phyloP scores from a whole-genome alignment of 2,888 invertebrate species.

The Polydrusus tereticollis region DNA sequence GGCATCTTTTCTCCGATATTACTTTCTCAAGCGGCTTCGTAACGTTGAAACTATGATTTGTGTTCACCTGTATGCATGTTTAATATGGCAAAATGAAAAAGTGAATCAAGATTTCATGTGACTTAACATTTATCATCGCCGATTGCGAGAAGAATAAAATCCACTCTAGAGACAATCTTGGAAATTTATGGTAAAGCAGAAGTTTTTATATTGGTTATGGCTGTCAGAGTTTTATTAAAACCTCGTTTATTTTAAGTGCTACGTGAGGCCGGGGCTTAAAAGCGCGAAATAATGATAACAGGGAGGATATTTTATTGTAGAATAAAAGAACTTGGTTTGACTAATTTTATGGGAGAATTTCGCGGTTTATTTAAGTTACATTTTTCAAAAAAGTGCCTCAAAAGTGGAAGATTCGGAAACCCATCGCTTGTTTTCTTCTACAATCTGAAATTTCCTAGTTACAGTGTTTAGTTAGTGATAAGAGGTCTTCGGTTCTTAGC shows the following conservation, averaged over 20 bases:
- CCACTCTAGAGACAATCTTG: slow-evolving; percentile 49
- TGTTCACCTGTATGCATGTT: slow-evolving; percentile 59
- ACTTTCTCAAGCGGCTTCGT: slow-evolving; percentile 38
- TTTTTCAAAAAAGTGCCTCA: too few species aligned
- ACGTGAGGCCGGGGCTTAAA: background rate
- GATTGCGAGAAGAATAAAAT: slow-evolving; percentile 55
- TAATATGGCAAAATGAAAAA: slow-evolving; percentile 59
- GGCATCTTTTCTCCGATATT: slow-evolving; percentile 38
- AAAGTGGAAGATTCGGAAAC: too few species aligned
- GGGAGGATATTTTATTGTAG: slow-evolving; percentile 2
- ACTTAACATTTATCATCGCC: slow-evolving; percentile 55
- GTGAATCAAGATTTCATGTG: slow-evolving; percentile 55
- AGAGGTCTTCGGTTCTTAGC: too few species aligned
- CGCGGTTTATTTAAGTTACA: too few species aligned
- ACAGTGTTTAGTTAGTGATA: too few species aligned
- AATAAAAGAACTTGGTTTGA: background rate
- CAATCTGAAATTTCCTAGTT: too few species aligned
- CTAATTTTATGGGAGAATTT: background rate
- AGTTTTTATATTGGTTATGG: slow-evolving; percentile 48
- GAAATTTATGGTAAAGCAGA: slow-evolving; percentile 45
- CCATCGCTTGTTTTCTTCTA: too few species aligned
- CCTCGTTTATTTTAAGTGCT: slow-evolving; percentile 42
- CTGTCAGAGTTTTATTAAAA: slow-evolving; percentile 44
- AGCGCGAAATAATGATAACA: slow-evolving; percentile 11
- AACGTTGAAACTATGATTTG: slow-evolving; percentile 53